These are phyloP conservation scores for Protobothrops flavoviridis DNA, from an alignment of 2,113 vertebrate species.

Conservation along the genomic window DNA sequence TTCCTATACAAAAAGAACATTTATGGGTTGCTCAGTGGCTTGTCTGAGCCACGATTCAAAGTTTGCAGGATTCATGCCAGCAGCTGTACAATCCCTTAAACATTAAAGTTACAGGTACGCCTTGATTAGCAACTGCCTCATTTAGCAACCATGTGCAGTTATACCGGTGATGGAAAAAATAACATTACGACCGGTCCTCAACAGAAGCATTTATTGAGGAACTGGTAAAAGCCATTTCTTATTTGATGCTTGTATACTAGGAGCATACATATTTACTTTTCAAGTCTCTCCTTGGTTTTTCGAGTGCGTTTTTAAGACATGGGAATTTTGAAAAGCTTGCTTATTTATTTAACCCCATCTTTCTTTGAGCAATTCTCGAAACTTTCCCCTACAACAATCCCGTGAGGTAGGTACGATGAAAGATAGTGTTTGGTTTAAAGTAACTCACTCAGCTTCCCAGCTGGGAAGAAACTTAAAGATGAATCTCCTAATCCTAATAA, in stretches of 20 bases:
- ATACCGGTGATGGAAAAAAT: background rate
- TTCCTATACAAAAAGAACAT: conserved; percentile 2
- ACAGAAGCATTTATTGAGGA: background rate
- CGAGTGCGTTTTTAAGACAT: background rate
- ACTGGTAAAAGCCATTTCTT: background rate
- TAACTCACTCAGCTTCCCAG: background rate
- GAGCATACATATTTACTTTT: background rate
- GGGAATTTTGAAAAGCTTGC: background rate
- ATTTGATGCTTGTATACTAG: background rate
- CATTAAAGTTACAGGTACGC: background rate
- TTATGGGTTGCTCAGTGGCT: background rate
- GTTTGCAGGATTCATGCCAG: background rate
- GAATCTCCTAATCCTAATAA: background rate
- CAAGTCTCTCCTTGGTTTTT: background rate
- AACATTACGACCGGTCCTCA: background rate
- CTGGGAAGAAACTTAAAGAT: background rate
- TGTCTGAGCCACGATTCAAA: background rate
- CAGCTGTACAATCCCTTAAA: background rate
- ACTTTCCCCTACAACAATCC: background rate
- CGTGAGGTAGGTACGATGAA: background rate
- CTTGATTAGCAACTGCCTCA: background rate
- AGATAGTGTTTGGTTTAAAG: background rate
- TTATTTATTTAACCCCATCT: background rate
- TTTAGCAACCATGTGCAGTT: background rate
- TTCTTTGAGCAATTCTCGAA: background rate